These are phyloP conservation scores for Aproaerema taeniolella DNA, from an alignment of 2,888 invertebrate genomes.

Conservation along the genomic window DNA sequence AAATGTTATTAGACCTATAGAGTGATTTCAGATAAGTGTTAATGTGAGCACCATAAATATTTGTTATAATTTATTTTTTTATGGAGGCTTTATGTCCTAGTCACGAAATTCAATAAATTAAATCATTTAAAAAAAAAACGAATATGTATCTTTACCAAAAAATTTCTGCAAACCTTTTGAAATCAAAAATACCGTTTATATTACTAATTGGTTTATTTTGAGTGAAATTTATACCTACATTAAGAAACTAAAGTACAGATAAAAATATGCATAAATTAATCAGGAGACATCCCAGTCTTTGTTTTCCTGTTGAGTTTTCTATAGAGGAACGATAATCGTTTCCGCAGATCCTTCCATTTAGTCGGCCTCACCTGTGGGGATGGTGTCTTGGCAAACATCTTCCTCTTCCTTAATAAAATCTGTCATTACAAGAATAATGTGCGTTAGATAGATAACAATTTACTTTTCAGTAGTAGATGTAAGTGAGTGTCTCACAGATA, in stretches of 20 bases:
- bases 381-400: slow-evolving; percentile 77
- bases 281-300: slow-evolving; percentile 78
- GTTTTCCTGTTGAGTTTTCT: slow-evolving; percentile 89
- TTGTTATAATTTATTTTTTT: no score
- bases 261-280: slow-evolving; percentile 25
- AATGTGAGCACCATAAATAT: no score
- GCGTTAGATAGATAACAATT: background rate
- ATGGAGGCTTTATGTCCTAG: no score
- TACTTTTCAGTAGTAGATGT: background rate
- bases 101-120: no score
- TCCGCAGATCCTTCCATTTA: slow-evolving; percentile 86
- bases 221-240: no score
- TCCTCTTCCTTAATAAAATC: slow-evolving; percentile 83
- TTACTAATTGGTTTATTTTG: no score
- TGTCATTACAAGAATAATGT: slow-evolving; percentile 23
- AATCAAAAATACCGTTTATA: no score
- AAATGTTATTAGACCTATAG: no score
- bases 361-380: slow-evolving; percentile 82
- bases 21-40: no score
- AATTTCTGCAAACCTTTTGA: no score
- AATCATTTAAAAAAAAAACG: no score
- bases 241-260: background rate
- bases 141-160: no score
- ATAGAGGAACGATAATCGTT: slow-evolving; percentile 85
- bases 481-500: background rate